phyloP scores from a whole-genome alignment of 2,113 vertebrate species.

The Oriolus oriolus region DNA sequence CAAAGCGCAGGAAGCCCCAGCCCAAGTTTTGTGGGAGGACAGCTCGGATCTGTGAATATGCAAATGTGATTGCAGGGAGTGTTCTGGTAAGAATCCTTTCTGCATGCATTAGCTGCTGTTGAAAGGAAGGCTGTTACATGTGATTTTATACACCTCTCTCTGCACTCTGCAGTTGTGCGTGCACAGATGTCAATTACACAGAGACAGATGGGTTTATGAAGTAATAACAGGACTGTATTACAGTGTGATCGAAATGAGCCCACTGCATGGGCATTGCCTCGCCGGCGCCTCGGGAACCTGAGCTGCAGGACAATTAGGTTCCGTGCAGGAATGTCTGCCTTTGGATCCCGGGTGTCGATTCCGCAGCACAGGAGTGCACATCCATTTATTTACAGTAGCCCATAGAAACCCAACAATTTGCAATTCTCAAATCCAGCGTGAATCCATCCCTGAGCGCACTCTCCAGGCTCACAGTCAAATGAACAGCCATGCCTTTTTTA shows the following conservation, averaged over 20 bases:
- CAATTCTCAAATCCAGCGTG: not conserved
- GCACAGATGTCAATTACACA: not conserved
- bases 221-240: not conserved
- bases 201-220: not conserved
- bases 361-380: not conserved
- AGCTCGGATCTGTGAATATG: not conserved
- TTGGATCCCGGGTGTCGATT: fast-evolving
- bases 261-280: not conserved
- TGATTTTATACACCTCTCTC: not conserved
- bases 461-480: not conserved
- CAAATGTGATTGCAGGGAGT: not conserved
- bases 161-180: not conserved
- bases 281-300: not conserved
- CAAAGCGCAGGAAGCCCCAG: not conserved
- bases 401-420: not conserved
- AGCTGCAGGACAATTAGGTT: not conserved
- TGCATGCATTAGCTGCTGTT: not conserved
- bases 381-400: not conserved
- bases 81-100: not conserved
- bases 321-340: not conserved
- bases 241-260: not conserved
- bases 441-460: not conserved
- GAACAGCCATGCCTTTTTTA: not conserved
- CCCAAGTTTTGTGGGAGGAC: not conserved
- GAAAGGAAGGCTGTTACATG: not conserved